phyloP scores from a whole-genome alignment of 2,888 invertebrate genomes.

The Agrotis exclamationis region DNA sequence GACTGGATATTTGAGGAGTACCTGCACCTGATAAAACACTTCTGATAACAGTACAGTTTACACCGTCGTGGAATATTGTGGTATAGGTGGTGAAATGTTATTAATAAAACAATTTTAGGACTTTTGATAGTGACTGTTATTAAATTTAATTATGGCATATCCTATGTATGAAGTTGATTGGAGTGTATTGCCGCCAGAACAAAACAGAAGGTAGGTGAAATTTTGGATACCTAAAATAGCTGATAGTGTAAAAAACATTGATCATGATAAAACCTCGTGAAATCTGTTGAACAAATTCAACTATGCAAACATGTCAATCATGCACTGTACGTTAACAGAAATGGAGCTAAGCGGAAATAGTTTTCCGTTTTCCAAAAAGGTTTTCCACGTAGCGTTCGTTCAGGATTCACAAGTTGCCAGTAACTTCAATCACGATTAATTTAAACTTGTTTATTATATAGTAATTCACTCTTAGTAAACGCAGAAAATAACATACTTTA shows the following conservation, averaged over 20 bases:
- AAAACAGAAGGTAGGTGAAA: conserved; percentile 94
- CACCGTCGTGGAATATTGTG: conserved; percentile 84
- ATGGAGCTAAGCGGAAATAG: conserved; percentile 52
- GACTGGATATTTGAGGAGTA: conserved; percentile 88
- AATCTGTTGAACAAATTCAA: conserved; percentile 41
- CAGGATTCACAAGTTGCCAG: conserved; percentile 67
- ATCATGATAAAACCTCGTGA: conserved; percentile 46
- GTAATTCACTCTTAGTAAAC: conserved; percentile 24
- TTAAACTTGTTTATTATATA: conserved; percentile 10
- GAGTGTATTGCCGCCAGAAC: conserved; percentile 96
- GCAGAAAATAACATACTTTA: conserved; percentile 5
- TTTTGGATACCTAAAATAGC: conserved; percentile 25
- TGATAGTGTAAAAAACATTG: conserved; percentile 28
- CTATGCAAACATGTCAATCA: conserved; percentile 55
- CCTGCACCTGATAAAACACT: conserved; percentile 88
- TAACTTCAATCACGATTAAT: conserved; percentile 13
- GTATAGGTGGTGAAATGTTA: conserved; percentile 84
- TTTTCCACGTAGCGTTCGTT: conserved; percentile 81
- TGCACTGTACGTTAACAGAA: conserved; percentile 33
- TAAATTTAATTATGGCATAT: conserved; percentile 84
- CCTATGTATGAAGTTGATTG: conserved; percentile 95
- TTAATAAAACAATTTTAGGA: conserved; percentile 76
- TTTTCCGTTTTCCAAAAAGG: conserved; percentile 62
- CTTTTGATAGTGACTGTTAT: conserved; percentile 71
- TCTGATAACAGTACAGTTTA: conserved; percentile 89